These are phyloP conservation scores for Pocota personata DNA, from an alignment of 2,888 invertebrate genomes.

Conservation along the genomic window DNA sequence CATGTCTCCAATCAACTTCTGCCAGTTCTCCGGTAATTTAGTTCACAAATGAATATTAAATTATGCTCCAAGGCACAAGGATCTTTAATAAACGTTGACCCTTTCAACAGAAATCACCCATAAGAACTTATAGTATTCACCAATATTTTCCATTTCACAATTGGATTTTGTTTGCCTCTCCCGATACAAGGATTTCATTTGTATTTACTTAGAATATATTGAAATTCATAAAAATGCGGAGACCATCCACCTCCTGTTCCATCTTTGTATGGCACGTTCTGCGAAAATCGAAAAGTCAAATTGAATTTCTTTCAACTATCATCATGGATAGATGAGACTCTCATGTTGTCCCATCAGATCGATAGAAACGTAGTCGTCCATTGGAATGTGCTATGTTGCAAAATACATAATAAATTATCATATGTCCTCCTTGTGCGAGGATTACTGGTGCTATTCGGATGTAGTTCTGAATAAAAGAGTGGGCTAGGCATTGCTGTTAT, in stretches of 20 bases:
- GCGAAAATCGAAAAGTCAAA: conserved; percentile 45
- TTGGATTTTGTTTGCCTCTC: too few species aligned
- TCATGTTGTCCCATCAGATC: conserved; percentile 5
- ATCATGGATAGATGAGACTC: not conserved
- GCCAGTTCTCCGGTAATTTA: too few species aligned
- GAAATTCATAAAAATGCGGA: conserved; percentile 3
- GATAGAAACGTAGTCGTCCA: not conserved
- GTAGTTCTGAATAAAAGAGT: not conserved
- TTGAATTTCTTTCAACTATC: conserved; percentile 39
- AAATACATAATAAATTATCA: not conserved
- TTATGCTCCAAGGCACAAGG: too few species aligned
- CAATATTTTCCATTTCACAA: too few species aligned
- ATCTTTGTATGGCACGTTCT: not conserved
- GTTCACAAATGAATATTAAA: too few species aligned
- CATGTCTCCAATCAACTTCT: too few species aligned
- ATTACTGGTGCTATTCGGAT: not conserved
- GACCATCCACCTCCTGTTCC: not conserved
- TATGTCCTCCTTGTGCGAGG: not conserved
- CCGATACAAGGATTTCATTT: too few species aligned
- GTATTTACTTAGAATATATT: not conserved
- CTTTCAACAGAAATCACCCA: too few species aligned
- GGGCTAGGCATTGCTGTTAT: not conserved
- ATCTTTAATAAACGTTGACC: too few species aligned
- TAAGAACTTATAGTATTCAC: too few species aligned
- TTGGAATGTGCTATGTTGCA: conserved; percentile 7